Base-by-base conservation (phyloP, 2,888 invertebrate species). In the Tridacna gigas region DNA sequence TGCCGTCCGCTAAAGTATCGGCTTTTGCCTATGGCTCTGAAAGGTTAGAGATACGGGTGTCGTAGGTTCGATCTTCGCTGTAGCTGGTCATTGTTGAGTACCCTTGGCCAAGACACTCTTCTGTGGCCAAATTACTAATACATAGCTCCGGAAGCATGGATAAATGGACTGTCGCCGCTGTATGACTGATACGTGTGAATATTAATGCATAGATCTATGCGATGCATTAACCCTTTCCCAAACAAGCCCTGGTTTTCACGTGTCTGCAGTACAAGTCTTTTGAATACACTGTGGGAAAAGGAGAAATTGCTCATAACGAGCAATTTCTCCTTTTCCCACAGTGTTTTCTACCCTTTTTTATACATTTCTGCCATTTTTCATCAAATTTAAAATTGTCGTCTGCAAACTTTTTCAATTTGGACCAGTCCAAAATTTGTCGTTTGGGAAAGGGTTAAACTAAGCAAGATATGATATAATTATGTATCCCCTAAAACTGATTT, bases 301-400 rank as follows among this genome's bases (percentile, higher is more conserved):
- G 22, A 61, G 61, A 61, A 61, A 61, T 61, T 61, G 61, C 61
- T 61, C 22, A 7, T 61, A 9, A 61, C n/a, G 22, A 61, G 61
- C 61, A 61, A 61, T 61, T 61, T 61, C 61, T 61, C 22, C 61
- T n/a, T 61, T 61, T 61, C 22, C n/a, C n/a, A 61, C 61, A 61
- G 22, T 61, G n/a, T 7, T 61, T 61, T 61, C 61, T 22, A 61
- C n/a, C 61, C n/a, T 11, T 61, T 61, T n/a, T n/a, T n/a, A n/a
- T n/a, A n/a, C n/a, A n/a, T n/a, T n/a, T n/a, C n/a, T n/a, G n/a
- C n/a, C n/a, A n/a, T n/a, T n/a, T n/a, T n/a, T n/a, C n/a, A n/a
- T n/a, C n/a, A n/a, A n/a, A n/a, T 20, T 7, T 61, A n/a, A n/a
- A n/a, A n/a, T n/a, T n/a, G n/a, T n/a, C n/a, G n/a, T n/a, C n/a